These are phyloP conservation scores for Blera fallax DNA, from an alignment of 2,888 invertebrate genomes.

Conservation along the genomic window DNA sequence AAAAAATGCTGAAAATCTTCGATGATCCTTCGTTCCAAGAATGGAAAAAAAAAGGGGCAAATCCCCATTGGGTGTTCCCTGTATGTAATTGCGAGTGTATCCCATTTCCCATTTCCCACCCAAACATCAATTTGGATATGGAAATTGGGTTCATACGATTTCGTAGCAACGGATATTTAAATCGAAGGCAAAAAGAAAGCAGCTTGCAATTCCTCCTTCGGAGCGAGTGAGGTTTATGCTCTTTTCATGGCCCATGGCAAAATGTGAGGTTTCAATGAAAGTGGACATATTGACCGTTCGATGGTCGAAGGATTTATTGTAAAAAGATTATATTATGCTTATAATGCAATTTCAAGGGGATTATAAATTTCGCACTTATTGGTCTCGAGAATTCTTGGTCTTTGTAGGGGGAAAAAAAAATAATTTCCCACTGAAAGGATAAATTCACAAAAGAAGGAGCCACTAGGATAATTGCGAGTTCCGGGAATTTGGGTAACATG, in stretches of 20 bases:
- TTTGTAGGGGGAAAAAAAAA: too few species aligned
- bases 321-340: slow-evolving; percentile 29
- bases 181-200: neutral
- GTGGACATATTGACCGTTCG: slow-evolving; percentile 3
- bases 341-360: slow-evolving; percentile 28
- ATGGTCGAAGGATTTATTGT: neutral
- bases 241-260: neutral
- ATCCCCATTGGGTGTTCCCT: slow-evolving; percentile 3
- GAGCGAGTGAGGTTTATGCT: neutral
- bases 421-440: neutral
- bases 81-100: slow-evolving; percentile 1
- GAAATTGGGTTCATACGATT: slow-evolving; percentile 33
- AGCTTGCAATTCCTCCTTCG: neutral
- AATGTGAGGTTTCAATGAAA: slow-evolving; percentile 3
- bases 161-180: slow-evolving; percentile 16
- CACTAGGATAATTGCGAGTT: neutral
- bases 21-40: neutral
- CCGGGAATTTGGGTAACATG: neutral
- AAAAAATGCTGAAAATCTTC: neutral
- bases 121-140: slow-evolving; percentile 40
- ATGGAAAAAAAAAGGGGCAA: neutral
- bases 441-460: neutral
- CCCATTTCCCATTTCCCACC: slow-evolving; percentile 1
- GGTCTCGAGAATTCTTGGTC: too few species aligned
- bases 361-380: slow-evolving; percentile 12